Conservation (phyloP, 2,113 vertebrate genomes). For the Ascaphus truei region DNA sequence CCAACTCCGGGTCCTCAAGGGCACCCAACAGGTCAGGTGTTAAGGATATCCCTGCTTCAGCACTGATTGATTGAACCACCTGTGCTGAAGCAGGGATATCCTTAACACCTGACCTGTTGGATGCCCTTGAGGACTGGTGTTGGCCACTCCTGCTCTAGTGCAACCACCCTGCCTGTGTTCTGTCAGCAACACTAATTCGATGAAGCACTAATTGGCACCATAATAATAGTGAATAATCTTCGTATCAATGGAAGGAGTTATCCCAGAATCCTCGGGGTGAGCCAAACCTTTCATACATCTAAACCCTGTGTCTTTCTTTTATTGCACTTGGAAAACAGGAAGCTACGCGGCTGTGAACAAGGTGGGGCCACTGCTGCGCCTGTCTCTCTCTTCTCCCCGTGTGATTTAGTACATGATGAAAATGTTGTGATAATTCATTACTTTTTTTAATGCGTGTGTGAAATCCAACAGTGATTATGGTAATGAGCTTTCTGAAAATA, state of each 20-base stretch:
- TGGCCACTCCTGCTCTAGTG: neutral
- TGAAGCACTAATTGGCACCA: neutral
- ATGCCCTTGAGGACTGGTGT: no score
- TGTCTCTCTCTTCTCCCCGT: conserved; percentile 18
- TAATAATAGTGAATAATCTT: no score
- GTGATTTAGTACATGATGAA: conserved; percentile 29
- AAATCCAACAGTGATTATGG: conserved; percentile 33
- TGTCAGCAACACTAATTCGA: neutral
- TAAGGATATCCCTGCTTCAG: no score
- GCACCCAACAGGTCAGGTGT: no score
- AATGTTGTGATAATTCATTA: conserved; percentile 38
- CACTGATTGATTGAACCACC: no score
- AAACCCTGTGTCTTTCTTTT: neutral
- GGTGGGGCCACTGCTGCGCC: neutral
- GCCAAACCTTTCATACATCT: neutral
- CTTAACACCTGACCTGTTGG: no score
- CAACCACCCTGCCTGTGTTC: neutral
- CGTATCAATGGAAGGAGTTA: neutral
- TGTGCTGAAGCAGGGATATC: no score
- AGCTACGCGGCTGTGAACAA: neutral
- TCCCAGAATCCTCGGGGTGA: conserved; percentile 20
- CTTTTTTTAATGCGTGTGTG: conserved; percentile 32
- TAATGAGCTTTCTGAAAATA: conserved; percentile 31
- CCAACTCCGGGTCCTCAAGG: no score
- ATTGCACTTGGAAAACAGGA: neutral